Percentiles rank a stretch among this genome's conserved stretches.
These are phyloP conservation scores for Leucoraja ocellata DNA, from an alignment of 2,797 vertebrate genomes.

Conservation along the genomic window DNA sequence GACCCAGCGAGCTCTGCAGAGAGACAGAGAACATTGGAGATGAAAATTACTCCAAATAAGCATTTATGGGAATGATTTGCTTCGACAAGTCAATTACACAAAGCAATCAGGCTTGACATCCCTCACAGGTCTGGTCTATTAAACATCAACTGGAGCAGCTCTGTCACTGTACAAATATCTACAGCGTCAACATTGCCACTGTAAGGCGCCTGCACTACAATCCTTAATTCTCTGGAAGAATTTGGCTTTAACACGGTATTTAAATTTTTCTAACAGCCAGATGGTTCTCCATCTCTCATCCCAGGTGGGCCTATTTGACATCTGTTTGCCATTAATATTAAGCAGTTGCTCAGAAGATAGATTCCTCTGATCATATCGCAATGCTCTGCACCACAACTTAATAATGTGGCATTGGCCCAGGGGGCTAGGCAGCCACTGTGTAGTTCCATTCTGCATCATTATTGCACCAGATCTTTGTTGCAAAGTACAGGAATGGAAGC, in stretches of 20 bases:
- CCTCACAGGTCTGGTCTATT: conserved; percentile 1
- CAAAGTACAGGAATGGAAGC: background rate
- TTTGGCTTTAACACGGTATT: conserved; percentile 23
- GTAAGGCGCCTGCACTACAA: background rate
- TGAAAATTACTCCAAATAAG: background rate
- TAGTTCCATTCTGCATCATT: background rate
- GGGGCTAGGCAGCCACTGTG: background rate
- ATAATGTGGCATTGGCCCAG: conserved; percentile 2
- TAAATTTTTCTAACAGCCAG: conserved; percentile 27
- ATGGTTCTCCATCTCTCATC: conserved; percentile 26
- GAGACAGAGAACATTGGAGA: no score
- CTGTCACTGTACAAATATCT: background rate
- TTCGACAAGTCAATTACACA: background rate
- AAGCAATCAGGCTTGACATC: background rate
- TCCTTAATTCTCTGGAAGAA: background rate
- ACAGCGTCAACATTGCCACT: background rate
- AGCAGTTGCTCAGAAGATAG: conserved; percentile 41
- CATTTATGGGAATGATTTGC: background rate
- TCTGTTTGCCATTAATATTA: conserved; percentile 55
- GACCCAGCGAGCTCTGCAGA: background rate
- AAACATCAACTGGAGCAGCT: background rate
- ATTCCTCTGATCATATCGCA: conserved; percentile 25
- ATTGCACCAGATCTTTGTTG: background rate
- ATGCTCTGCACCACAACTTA: background rate
- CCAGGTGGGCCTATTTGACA: conserved; percentile 42